A percentile compares a stretch with the other conserved stretches of the same genome.
Conservation (phyloP, 2,113 vertebrate genomes). For the Setophaga coronata region DNA sequence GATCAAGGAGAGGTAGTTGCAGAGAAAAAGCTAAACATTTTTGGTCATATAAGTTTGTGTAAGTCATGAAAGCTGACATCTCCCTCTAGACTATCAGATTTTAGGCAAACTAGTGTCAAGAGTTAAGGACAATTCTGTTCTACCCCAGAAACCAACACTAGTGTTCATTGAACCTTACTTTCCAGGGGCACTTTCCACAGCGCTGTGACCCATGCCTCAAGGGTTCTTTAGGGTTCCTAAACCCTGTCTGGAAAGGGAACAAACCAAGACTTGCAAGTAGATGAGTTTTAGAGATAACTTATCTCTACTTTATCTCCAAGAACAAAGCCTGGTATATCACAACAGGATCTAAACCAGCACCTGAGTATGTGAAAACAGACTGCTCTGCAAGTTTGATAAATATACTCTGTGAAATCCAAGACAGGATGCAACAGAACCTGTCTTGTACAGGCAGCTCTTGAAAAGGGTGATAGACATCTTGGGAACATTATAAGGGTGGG, state of each 20-base stretch:
- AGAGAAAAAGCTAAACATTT: neutral
- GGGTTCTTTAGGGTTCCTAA: neutral
- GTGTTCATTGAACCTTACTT: neutral
- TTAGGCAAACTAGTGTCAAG: neutral
- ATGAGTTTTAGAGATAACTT: neutral
- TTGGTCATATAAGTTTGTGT: neutral
- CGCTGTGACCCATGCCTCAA: neutral
- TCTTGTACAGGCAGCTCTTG: neutral
- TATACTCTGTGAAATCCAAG: neutral
- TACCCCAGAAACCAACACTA: neutral
- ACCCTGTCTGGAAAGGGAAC: neutral
- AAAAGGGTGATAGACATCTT: conserved; percentile 17
- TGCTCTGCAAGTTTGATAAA: neutral
- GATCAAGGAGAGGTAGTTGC: neutral
- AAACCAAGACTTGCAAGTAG: neutral
- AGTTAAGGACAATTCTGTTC: neutral
- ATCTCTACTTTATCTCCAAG: neutral
- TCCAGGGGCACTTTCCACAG: neutral
- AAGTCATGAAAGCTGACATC: neutral
- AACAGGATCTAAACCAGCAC: neutral
- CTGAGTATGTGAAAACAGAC: neutral
- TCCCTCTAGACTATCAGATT: neutral
- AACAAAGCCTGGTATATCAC: neutral
- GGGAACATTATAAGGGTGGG: neutral
- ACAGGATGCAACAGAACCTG: neutral